These are phyloP conservation scores for Elysia crispata DNA, from an alignment of 2,888 invertebrate species.

Conservation along the genomic window DNA sequence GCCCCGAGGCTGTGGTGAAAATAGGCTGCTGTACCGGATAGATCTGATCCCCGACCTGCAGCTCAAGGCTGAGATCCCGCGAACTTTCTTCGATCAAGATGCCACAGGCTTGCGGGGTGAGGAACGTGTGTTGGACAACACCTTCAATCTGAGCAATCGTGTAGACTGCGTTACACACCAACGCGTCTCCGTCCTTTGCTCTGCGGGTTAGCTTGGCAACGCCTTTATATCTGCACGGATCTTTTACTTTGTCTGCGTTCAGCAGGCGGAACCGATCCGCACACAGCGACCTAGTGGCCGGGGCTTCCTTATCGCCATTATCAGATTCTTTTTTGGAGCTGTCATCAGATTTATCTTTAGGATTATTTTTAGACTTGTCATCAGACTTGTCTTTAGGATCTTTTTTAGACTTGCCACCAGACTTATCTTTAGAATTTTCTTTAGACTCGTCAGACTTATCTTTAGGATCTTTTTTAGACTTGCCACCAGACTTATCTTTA, in stretches of 20 bases:
- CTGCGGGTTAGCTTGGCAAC: background rate
- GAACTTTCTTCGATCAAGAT: background rate
- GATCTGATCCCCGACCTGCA: background rate
- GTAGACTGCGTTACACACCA: conserved; percentile 26
- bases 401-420: no score
- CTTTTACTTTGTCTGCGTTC: background rate
- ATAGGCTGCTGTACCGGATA: conserved; percentile 12
- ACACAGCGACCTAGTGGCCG: background rate
- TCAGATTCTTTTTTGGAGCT: no score
- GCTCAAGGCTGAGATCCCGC: background rate
- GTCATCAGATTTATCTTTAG: no score
- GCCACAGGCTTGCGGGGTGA: background rate
- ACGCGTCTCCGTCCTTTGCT: background rate
- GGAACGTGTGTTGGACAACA: background rate
- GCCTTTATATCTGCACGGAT: conserved; percentile 3
- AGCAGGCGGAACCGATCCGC: background rate
- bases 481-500: no score
- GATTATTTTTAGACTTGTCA: no score
- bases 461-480: no score
- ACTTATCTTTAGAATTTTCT: no score
- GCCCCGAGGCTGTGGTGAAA: conserved; percentile 1
- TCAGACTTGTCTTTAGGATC: no score
- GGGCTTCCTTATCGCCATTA: no score
- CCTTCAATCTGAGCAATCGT: conserved; percentile 12
- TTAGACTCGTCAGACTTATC: no score